Base-by-base conservation (phyloP, 2,113 vertebrate genomes). In the Synodontis membranacea region DNA sequence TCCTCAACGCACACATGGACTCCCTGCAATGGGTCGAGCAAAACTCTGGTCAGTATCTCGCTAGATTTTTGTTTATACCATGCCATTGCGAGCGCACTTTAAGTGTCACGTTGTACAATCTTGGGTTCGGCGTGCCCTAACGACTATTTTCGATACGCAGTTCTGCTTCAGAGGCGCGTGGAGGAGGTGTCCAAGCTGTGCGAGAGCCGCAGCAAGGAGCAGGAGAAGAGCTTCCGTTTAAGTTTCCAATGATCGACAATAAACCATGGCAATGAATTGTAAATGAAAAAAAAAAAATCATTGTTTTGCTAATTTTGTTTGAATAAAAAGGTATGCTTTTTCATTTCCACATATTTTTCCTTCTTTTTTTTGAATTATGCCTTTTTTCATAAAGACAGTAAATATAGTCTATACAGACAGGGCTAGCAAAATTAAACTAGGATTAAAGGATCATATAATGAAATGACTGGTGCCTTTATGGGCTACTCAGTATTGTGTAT, bases 1-100 rank as follows among this genome's bases (percentile, higher is more conserved):
- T 99, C 80, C 90, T 99, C 86, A 99, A 99, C 2, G 98, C 98
- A 0, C 98, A 99, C 93, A 98, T 99, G 98, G 98, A 98, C 92
- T 99, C 98, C 0, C 92, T 99, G 86, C 98, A 99, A 92, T 99
- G 98, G 98, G 95, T 99, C 0, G 98, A 99, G 82, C 98, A 99
- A 92, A 99, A 98, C 89, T 97, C 98, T 11, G 96, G 97, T 94
- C 92, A 87, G 93, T 91, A 50, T 89, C 23, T 56, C 39, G 28
- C 48, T 34, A 39, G 7, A 28, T 58, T n/a, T n/a, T n/a, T n/a
- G n/a, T n/a, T 80, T 25, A 31, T 15, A 15, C 1, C 4, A 5
- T 70, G 12, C 25, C 21, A 15, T 64, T 56, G n/a, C 31, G 6
- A n/a, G 5, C 15, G 17, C 2, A 15, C 21, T n/a, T 6, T 5